Evolutionary conservation across 2,797 vertebrate species (phyloP).

Genomic region (Semotilus atromaculatus): DNA sequence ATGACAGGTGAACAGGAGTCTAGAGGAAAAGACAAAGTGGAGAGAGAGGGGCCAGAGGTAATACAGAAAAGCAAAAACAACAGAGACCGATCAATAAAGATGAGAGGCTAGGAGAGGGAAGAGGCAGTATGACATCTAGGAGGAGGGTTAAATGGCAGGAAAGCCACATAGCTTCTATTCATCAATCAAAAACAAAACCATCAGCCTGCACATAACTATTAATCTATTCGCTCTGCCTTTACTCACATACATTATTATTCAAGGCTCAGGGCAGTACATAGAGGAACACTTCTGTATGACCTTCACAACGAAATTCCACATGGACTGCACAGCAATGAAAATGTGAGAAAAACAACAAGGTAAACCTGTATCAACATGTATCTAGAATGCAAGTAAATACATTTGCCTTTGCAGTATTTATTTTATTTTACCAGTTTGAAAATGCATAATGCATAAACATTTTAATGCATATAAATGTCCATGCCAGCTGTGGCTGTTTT

Average conservation of each 20-base stretch:
- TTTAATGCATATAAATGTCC: not conserved
- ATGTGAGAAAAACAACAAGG: not conserved
- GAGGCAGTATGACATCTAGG: conserved; percentile 36
- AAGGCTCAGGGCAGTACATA: not conserved
- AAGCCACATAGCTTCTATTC: conserved; percentile 16
- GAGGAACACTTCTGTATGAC: not conserved
- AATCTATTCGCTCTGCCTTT: not conserved
- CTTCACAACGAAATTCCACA: not conserved
- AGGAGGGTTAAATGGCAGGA: conserved; percentile 17
- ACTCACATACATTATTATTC: conserved; percentile 19
- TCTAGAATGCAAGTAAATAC: not conserved
- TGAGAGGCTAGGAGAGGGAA: conserved; percentile 12
- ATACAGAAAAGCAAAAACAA: conserved; percentile 37
- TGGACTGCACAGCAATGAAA: not conserved
- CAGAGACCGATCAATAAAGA: conserved; percentile 35
- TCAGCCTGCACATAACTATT: not conserved
- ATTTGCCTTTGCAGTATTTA: not conserved
- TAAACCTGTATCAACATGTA: not conserved
- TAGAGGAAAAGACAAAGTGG: conserved; percentile 21
- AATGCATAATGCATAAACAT: too few relatives aligned
- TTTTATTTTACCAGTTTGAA: not conserved
- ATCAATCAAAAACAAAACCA: conserved; percentile 14
- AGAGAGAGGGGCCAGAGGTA: conserved; percentile 14
- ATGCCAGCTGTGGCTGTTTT: not conserved
- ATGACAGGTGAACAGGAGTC: conserved; percentile 32